Evolutionary conservation across 2,888 invertebrate genomes (phyloP), one percentile per base, ranked within the genome.

Genomic region (Cyclophora albipunctata): DNA sequence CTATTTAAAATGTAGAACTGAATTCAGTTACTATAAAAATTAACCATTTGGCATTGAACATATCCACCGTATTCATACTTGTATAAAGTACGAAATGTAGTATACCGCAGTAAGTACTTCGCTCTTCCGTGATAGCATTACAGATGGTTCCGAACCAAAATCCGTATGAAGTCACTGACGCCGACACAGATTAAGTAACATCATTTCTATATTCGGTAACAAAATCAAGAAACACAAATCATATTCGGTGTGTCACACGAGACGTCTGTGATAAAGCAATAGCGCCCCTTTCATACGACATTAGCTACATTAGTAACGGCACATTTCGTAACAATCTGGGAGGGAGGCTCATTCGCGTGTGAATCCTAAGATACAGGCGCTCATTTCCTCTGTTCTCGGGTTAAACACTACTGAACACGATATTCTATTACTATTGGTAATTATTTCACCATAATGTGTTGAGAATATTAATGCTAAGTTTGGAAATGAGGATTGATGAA

Each of bases 241-340:
- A 75, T 73, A 65, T 61, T 56, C 62, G 68, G 64, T 63, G 64
- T 67, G 69, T 70, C 70, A 73, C 75, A 75, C 68, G 72, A 77
- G 75, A 72, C 72, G 72, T 73, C 71, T 43, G 69, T 74, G 81
- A 86, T 86, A 85, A 81, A 79, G 76, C 79, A 78, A 82, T 79
- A 80, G 76, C 75, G 71, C 80, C 81, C 84, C 83, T 87, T 87
- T 88, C 81, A 86, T 88, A 86, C 83, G 76, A 88, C 87, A 88
- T 88, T 88, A 87, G 81, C 64, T 83, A 75, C 87, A 83, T 88
- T 88, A 88, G 84, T 85, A 73, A 84, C 86, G 81, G 78, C 84
- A 86, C 88, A 86, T 88, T 86, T 85, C 84, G 79, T 76, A 75
- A 84, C 87, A 87, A 88, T 88, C 88, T 87, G 88, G 88, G 76